Conservation (phyloP, 2,888 invertebrate genomes). For the Habrosyne pyritoides region DNA sequence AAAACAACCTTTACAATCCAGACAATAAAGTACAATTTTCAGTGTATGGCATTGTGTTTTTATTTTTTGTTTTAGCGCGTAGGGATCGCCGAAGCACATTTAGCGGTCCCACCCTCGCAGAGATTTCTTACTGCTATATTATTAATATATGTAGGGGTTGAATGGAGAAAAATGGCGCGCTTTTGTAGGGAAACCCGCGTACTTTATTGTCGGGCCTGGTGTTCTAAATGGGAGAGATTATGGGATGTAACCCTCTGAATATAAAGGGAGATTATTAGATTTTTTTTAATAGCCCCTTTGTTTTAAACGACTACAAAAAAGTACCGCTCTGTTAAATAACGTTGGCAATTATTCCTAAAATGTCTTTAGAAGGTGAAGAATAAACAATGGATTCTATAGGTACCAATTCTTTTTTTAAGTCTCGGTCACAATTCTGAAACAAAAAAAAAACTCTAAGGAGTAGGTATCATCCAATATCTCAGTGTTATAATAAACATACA, state of each 20-base stretch:
- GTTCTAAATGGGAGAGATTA: slow-evolving; percentile 45
- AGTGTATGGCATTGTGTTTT: slow-evolving; percentile 17
- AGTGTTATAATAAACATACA: too few relatives aligned
- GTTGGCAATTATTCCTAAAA: background rate
- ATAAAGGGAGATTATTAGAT: slow-evolving; percentile 8
- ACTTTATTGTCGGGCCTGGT: slow-evolving; percentile 52
- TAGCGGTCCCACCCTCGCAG: slow-evolving; percentile 70
- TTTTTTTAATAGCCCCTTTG: slow-evolving; percentile 2
- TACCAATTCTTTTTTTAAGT: background rate
- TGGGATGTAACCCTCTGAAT: slow-evolving; percentile 23
- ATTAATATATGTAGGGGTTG: slow-evolving; percentile 71
- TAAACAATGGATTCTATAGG: too few relatives aligned
- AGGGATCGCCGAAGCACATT: slow-evolving; percentile 70
- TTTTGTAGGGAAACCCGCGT: slow-evolving; percentile 56
- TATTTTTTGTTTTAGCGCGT: slow-evolving; percentile 60
- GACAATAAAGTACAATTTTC: slow-evolving; percentile 36
- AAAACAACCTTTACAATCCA: slow-evolving; percentile 40
- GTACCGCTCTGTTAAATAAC: background rate
- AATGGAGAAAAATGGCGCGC: slow-evolving; percentile 63
- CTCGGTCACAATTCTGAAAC: too few relatives aligned
- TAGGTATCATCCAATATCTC: too few relatives aligned
- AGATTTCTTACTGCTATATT: slow-evolving; percentile 81
- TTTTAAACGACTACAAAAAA: background rate
- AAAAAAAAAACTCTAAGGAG: too few relatives aligned
- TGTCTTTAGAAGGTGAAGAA: background rate